Evolutionary conservation across 2,797 vertebrate genomes (phyloP).

Genomic region (Loris lydekkerianus): DNA sequence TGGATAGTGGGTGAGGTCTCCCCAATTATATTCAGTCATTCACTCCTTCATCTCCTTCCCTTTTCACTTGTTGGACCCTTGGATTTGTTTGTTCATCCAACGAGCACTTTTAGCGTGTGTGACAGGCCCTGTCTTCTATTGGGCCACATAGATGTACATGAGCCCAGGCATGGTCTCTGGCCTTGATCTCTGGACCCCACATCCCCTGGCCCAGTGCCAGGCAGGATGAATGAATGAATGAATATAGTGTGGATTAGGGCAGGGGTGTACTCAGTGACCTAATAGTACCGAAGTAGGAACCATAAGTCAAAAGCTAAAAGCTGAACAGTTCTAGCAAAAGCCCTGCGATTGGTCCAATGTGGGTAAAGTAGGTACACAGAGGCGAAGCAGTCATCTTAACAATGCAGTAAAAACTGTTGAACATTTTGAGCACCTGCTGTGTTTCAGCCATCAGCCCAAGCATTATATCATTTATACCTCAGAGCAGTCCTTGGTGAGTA

Average conservation of each 20-base stretch:
- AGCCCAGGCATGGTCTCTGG: background rate
- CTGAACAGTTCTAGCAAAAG: background rate
- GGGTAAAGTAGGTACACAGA: background rate
- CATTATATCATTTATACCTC: background rate
- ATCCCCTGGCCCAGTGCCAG: background rate
- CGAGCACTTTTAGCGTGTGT: slow-evolving; percentile 2
- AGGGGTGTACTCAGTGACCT: slow-evolving; percentile 3
- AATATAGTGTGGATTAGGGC: background rate
- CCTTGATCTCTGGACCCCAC: background rate
- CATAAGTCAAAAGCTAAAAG: background rate
- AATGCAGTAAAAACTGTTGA: background rate
- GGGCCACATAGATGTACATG: background rate
- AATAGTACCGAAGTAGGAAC: background rate
- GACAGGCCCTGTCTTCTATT: background rate
- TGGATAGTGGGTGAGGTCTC: background rate
- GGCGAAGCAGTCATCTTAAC: background rate
- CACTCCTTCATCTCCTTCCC: background rate
- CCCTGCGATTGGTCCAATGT: background rate
- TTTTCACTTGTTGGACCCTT: background rate
- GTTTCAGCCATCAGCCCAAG: background rate
- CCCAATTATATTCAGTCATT: background rate
- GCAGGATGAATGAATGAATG: background rate
- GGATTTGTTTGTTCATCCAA: slow-evolving; percentile 19
- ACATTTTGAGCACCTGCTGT: background rate
- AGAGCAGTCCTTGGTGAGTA: background rate